A percentile compares a stretch with the other conserved stretches of the same genome.
Conservation (phyloP, 2,888 invertebrate genomes). For the Diarsia rubi region DNA sequence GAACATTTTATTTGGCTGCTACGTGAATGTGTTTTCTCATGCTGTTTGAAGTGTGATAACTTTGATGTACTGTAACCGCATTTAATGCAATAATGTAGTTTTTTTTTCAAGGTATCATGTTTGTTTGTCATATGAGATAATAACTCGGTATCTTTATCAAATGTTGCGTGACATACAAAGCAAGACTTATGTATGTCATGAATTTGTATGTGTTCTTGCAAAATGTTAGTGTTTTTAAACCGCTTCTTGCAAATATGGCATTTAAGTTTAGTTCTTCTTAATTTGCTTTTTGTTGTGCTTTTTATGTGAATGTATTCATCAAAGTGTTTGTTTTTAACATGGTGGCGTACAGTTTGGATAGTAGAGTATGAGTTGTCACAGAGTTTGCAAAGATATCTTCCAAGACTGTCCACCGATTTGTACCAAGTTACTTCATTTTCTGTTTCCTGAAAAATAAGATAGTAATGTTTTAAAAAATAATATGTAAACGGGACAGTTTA, state of each 20-base stretch:
- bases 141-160: conserved; percentile 22
- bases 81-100: conserved; percentile 33
- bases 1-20: conserved; percentile 35
- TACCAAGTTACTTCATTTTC: conserved; percentile 43
- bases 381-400: conserved; percentile 53
- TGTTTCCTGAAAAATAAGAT: conserved; percentile 36
- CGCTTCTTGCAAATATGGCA: conserved; percentile 53
- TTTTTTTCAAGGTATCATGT: conserved; percentile 25
- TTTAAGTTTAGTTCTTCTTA: conserved; percentile 45
- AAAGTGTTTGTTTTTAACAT: conserved; percentile 51
- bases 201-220: conserved; percentile 41
- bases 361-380: conserved; percentile 72
- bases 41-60: conserved; percentile 57
- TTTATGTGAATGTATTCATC: conserved; percentile 35
- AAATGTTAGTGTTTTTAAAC: conserved; percentile 28
- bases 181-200: conserved; percentile 56
- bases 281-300: not conserved
- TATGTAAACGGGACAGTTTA: no score
- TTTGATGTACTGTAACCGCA: conserved; percentile 63
- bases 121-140: conserved; percentile 39
- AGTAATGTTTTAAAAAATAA: not conserved
- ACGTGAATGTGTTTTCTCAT: conserved; percentile 43
- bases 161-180: conserved; percentile 43
- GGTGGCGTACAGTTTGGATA: conserved; percentile 55
- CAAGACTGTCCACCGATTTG: conserved; percentile 28